phyloP scores from a whole-genome alignment of 2,888 invertebrate genomes.

The Odontocolon sp. region DNA sequence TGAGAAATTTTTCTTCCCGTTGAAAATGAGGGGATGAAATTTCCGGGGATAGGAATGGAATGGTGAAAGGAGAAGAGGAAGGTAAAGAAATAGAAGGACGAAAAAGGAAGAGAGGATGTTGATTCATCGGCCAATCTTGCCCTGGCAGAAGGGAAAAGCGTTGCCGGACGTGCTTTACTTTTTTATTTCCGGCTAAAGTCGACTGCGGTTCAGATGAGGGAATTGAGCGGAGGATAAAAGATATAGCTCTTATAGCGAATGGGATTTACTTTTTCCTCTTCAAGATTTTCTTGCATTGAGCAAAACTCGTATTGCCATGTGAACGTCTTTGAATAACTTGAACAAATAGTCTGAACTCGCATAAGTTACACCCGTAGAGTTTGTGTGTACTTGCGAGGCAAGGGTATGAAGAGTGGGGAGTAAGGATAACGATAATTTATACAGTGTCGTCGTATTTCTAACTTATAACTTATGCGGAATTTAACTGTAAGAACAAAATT shows the following conservation, averaged over 20 bases:
- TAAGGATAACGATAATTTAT: too few species aligned
- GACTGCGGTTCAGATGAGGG: neutral
- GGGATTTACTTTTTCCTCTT: neutral
- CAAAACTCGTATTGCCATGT: neutral
- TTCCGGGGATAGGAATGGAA: slow-evolving; percentile 20
- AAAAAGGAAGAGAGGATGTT: neutral
- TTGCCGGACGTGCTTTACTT: neutral
- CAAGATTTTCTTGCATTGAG: neutral
- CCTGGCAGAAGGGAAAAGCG: neutral
- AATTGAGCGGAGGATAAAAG: neutral
- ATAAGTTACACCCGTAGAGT: too few species aligned
- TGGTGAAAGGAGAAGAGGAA: neutral
- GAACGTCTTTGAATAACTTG: too few species aligned
- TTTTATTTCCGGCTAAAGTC: neutral
- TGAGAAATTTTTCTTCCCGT: slow-evolving; percentile 19
- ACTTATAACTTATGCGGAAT: neutral
- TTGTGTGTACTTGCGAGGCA: too few species aligned
- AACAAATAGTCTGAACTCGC: too few species aligned
- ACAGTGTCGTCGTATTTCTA: neutral
- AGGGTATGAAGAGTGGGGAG: too few species aligned
- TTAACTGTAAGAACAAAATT: slow-evolving; percentile 3
- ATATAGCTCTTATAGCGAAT: neutral
- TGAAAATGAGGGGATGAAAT: slow-evolving; percentile 15
- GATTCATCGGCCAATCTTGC: slow-evolving; percentile 1
- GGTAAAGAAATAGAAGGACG: neutral